Conservation (phyloP, 1,140 invertebrate genomes). For the Papilio dardanus region DNA sequence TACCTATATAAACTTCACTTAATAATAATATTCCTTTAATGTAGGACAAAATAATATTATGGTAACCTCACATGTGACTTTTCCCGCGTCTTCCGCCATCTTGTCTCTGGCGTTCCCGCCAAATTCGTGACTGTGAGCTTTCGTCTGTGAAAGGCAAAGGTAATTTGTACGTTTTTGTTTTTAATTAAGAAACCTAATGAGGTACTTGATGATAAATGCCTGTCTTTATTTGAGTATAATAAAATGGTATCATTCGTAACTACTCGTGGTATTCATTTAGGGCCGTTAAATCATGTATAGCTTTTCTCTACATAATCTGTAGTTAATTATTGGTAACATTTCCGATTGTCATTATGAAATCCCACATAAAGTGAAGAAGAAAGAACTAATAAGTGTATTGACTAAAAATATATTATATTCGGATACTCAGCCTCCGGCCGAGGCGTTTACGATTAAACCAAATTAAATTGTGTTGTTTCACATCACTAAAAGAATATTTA, state of each 20-base stretch:
- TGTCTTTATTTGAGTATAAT: constrained; percentile 11
- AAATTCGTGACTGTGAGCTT: constrained; percentile 70
- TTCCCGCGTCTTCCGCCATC: constrained; percentile 42
- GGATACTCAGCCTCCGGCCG: too few relatives aligned
- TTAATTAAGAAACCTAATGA: constrained; percentile 49
- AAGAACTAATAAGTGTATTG: too few relatives aligned
- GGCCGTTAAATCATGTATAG: too few relatives aligned
- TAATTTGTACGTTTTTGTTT: constrained; percentile 52
- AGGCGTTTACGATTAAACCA: too few relatives aligned
- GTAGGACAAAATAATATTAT: background rate
- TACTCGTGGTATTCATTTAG: too few relatives aligned
- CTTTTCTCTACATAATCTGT: too few relatives aligned
- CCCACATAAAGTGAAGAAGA: too few relatives aligned
- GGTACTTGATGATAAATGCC: constrained; percentile 33
- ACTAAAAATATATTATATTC: too few relatives aligned
- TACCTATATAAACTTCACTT: too few relatives aligned
- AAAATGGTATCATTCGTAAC: background rate
- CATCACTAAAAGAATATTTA: background rate
- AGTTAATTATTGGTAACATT: too few relatives aligned
- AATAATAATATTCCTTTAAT: background rate
- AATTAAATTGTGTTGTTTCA: background rate
- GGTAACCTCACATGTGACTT: constrained; percentile 47
- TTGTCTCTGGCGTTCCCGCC: constrained; percentile 46
- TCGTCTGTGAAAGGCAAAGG: constrained; percentile 54
- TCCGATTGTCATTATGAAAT: too few relatives aligned